Evolutionary conservation across 2,888 invertebrate species (phyloP), one percentile per base, ranked within the genome.

Genomic region (Cepaea hortensis): DNA sequence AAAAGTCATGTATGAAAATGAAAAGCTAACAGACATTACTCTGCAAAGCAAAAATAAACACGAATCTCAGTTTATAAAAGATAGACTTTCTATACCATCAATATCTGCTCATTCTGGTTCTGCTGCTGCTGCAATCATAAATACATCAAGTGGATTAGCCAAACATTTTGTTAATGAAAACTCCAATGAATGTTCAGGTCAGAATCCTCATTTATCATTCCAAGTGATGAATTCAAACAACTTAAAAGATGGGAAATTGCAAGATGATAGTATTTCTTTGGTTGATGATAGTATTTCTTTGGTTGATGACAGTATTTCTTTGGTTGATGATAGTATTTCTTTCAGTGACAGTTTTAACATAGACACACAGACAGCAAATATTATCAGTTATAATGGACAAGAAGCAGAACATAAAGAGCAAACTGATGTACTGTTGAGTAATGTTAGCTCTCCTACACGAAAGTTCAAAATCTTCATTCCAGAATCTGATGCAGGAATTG

Each of bases 281-380:
- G 87, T 87, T 35, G 92, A 91, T 68, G 93, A 93, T 88, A 55
- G 20, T 23, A 68, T 84, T 62, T 90, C 91, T 0, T 92, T 50
- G 20, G 18, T 48, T 35, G 7, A 15, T 55, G 65, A 65, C 11
- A 68, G 20, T 23, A 68, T 84, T 62, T 90, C 91, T 0, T 92
- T 92, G 87, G 87, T 87, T 23, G 92, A 91, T 68, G 93, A 93
- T 88, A 55, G 20, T 23, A 68, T 85, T 62, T 90, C 91, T 0
- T 92, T 92, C 87, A 87, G 88, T 35, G 92, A 91, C 68, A 93
- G 93, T 88, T 92, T 93, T 87, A 85, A 91, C 48, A 62, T 93
- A 35, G 91, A 93, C 87, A 92, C 93, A n/a, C 93, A 93, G 88
- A 90, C 88, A 11, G 87, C 85, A 23, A 85, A 88, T 73, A 70